Percentiles rank a stretch among this genome's conserved stretches.
Evolutionary conservation across 2,888 invertebrate genomes (phyloP).

Genomic region (Orthonychiurus folsomi): DNA sequence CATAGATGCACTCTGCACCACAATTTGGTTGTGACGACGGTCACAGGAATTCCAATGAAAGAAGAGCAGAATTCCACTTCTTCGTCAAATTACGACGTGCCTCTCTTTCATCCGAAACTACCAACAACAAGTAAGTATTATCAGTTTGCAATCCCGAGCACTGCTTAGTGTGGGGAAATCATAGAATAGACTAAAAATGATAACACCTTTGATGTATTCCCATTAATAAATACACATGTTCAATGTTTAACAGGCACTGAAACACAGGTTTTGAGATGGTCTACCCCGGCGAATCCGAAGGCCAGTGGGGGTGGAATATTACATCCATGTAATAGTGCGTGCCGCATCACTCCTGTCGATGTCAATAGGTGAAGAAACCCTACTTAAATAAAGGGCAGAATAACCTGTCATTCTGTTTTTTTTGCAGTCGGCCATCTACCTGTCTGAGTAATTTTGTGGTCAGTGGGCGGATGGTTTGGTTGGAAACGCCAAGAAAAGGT

Average conservation of each 20-base stretch:
- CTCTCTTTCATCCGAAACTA: conserved; percentile 70
- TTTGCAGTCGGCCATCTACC: conserved; percentile 89
- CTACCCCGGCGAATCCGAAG: conserved; percentile 59
- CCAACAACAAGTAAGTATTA: conserved; percentile 26
- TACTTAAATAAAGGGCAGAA: too few species aligned
- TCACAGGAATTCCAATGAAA: conserved; percentile 99
- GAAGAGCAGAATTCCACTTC: conserved; percentile 97
- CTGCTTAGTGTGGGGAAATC: too few species aligned
- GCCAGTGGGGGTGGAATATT: conserved; percentile 43
- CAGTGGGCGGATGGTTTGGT: conserved; percentile 81
- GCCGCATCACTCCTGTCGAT: conserved; percentile 88
- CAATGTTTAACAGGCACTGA: conserved; percentile 42
- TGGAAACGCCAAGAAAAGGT: conserved; percentile 72
- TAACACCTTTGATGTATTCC: too few species aligned
- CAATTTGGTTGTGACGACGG: conserved; percentile 86
- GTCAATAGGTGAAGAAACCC: too few species aligned
- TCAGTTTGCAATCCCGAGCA: too few species aligned
- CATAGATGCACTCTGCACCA: conserved; percentile 56
- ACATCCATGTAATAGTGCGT: conserved; percentile 74
- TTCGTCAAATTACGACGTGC: conserved; percentile 97
- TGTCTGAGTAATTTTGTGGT: conserved; percentile 96
- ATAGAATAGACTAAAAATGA: too few species aligned
- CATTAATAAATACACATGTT: too few species aligned
- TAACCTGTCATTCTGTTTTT: too few species aligned
- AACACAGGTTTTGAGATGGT: conserved; percentile 75